Conservation (phyloP, 2,888 invertebrate species). For the Eupithecia subumbrata region DNA sequence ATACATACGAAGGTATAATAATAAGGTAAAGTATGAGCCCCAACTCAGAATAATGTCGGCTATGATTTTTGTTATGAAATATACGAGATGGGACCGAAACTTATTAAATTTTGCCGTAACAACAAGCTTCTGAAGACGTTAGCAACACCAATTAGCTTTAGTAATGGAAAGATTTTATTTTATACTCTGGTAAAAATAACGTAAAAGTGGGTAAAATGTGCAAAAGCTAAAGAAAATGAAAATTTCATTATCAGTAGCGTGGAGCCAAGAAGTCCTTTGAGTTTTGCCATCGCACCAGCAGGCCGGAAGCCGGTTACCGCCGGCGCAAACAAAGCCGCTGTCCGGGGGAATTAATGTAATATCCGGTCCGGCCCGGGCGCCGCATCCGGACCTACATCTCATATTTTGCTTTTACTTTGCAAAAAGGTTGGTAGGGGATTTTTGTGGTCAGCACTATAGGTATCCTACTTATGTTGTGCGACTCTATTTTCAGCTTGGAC, state of each 20-base stretch:
- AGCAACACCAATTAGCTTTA: not conserved
- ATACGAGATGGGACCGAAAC: not conserved
- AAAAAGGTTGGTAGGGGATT: not conserved
- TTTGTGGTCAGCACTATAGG: not conserved
- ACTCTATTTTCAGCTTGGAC: not conserved
- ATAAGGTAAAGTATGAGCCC: not conserved
- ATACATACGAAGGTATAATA: not conserved
- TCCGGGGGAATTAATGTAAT: constrained; percentile 44
- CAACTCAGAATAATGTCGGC: not conserved
- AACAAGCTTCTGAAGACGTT: not conserved
- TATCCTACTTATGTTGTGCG: not conserved
- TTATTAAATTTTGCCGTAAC: not conserved
- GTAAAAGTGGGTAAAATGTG: not conserved
- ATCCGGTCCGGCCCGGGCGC: constrained; percentile 37
- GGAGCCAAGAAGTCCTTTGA: constrained; percentile 26
- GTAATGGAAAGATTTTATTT: not conserved
- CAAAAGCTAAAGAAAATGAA: constrained; percentile 18
- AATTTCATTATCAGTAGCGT: constrained; percentile 12
- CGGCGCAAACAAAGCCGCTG: constrained; percentile 41
- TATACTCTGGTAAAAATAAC: not conserved
- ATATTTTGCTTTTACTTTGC: constrained; percentile 25
- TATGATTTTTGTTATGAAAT: not conserved
- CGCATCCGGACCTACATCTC: constrained; percentile 16
- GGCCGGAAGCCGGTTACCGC: constrained; percentile 41
- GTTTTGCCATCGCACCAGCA: constrained; percentile 27